Percentiles rank a stretch among this genome's conserved stretches.
Conservation (phyloP, 2,797 vertebrate species). For the Malacoctenus gilli region DNA sequence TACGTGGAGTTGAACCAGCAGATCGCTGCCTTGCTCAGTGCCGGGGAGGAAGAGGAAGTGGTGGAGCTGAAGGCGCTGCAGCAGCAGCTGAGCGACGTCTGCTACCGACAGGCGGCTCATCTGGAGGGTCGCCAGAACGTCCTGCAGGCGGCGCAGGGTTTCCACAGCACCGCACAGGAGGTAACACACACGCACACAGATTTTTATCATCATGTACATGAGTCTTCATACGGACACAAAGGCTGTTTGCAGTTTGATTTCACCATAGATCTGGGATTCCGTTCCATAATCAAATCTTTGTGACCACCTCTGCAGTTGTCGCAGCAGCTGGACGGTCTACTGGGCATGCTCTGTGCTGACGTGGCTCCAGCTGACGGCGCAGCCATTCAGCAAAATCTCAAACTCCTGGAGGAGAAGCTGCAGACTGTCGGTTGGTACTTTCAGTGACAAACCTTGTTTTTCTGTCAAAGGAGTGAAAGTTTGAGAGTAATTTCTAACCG, state of each 20-base stretch:
- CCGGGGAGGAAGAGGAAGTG: constrained; percentile 94
- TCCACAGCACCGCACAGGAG: constrained; percentile 94
- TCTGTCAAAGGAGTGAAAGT: not conserved
- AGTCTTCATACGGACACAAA: too few species aligned
- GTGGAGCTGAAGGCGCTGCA: constrained; percentile 92
- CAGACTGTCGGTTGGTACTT: constrained; percentile 91
- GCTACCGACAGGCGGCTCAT: constrained; percentile 95
- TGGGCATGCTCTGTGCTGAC: constrained; percentile 98
- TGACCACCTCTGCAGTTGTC: constrained; percentile 90
- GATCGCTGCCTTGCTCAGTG: constrained; percentile 91
- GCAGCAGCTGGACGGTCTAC: constrained; percentile 94
- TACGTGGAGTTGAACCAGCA: constrained; percentile 99
- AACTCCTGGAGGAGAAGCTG: constrained; percentile 97
- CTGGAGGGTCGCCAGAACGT: constrained; percentile 95
- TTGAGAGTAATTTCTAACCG: not conserved
- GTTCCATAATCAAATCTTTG: constrained; percentile 8
- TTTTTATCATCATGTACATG: too few species aligned
- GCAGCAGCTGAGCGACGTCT: constrained; percentile 97
- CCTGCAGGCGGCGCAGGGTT: constrained; percentile 93
- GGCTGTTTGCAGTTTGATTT: not conserved
- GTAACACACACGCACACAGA: constrained; percentile 69
- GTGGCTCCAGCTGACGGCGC: constrained; percentile 95
- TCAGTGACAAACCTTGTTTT: not conserved
- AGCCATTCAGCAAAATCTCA: constrained; percentile 96
- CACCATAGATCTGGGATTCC: too few species aligned